phyloP scores from a whole-genome alignment of 1,140 invertebrate genomes.

The Pteromalus puparum region DNA sequence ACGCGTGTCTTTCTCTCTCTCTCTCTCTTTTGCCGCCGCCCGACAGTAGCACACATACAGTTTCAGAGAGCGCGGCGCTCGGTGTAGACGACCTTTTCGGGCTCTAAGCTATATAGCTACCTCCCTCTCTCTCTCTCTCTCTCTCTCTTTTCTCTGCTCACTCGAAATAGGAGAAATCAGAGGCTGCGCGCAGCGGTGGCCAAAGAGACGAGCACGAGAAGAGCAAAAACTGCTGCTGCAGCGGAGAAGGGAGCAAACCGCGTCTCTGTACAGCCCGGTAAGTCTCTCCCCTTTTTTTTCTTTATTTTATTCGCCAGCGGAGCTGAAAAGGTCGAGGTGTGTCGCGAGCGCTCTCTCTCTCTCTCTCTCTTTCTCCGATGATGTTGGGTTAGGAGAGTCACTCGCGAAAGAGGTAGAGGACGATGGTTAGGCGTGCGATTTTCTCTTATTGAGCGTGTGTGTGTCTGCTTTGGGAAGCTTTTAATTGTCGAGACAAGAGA shows the following conservation, averaged over 20 bases:
- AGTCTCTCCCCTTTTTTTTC: slow-evolving; percentile 23
- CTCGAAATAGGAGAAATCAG: slow-evolving; percentile 45
- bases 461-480: slow-evolving; percentile 17
- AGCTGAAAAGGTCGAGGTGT: not conserved
- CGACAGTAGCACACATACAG: slow-evolving; percentile 9
- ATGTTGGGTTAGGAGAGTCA: not conserved
- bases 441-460: slow-evolving; percentile 38
- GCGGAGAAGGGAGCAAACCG: slow-evolving; percentile 2
- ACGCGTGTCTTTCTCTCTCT: slow-evolving; percentile 15
- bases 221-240: not conserved
- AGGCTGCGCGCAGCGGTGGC: not conserved
- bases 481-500: slow-evolving; percentile 11
- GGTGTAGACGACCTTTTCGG: slow-evolving; percentile 52
- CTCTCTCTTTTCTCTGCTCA: not conserved
- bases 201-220: not conserved
- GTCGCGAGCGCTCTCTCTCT: not conserved
- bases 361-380: not conserved
- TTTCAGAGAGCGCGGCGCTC: not conserved
- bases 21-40: not conserved
- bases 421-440: slow-evolving; percentile 12
- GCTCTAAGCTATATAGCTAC: slow-evolving; percentile 10
- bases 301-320: not conserved
- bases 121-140: not conserved
- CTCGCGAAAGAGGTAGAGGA: not conserved
- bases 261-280: slow-evolving; percentile 15